Evolutionary conservation across 92 coral and sea anemone genomes (phyloP).

Genomic region (Micromussa lordhowensis): DNA sequence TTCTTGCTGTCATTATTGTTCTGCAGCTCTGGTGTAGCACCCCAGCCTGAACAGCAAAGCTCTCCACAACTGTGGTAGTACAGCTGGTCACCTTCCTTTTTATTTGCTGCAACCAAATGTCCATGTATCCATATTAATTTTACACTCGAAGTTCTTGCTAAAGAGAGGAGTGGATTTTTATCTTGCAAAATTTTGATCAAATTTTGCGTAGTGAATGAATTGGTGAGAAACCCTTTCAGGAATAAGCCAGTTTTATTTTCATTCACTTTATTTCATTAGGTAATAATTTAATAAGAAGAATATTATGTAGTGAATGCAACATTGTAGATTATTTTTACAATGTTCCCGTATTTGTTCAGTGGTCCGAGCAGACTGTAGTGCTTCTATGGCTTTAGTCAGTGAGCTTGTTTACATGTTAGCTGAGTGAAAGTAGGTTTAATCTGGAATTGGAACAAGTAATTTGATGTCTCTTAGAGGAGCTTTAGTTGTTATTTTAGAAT

Average conservation of each 20-base stretch:
- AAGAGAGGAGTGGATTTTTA: not conserved
- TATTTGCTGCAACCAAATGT: not conserved
- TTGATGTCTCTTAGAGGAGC: not conserved
- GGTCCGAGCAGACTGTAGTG: not conserved
- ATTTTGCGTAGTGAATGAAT: not conserved
- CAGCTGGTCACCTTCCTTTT: not conserved
- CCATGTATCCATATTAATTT: not conserved
- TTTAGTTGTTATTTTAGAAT: not conserved
- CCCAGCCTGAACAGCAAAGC: slow-evolving; percentile 89
- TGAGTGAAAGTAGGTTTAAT: not conserved
- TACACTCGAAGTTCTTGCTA: not conserved
- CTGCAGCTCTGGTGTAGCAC: slow-evolving; percentile 94
- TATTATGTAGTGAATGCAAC: not conserved
- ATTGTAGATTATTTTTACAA: not conserved
- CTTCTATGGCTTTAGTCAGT: not conserved
- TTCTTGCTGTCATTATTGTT: not conserved
- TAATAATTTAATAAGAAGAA: slow-evolving; percentile 6
- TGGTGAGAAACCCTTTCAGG: slow-evolving; percentile 8
- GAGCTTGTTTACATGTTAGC: not conserved
- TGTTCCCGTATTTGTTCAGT: not conserved
- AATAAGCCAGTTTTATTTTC: not conserved
- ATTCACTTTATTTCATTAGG: slow-evolving; percentile 11
- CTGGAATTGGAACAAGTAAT: not conserved
- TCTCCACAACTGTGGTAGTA: slow-evolving; percentile 95
- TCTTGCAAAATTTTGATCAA: not conserved